These are phyloP conservation scores for Chymomyza amoena DNA, from an alignment of 2,888 invertebrate genomes.

Conservation along the genomic window DNA sequence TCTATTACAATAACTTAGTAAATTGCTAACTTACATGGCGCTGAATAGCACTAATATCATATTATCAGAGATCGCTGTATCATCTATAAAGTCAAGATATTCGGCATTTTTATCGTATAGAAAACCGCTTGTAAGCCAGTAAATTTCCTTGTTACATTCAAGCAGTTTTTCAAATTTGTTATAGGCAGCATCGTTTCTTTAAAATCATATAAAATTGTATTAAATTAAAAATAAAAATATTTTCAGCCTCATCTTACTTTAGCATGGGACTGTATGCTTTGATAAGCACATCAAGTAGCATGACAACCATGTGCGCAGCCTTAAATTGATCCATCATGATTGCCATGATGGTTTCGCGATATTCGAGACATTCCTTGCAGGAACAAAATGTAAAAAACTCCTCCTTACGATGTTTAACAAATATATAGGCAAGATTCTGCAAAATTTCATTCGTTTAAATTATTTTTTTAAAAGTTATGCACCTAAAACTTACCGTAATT, in stretches of 20 bases:
- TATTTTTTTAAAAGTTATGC: neutral
- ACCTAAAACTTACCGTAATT: conserved; percentile 58
- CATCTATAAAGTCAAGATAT: conserved; percentile 77
- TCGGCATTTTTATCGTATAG: conserved; percentile 76
- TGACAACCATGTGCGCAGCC: conserved; percentile 76
- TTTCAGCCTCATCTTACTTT: conserved; percentile 52
- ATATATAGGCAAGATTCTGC: conserved; percentile 74
- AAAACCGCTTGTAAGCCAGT: conserved; percentile 77
- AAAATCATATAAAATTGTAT: neutral
- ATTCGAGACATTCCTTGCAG: conserved; percentile 77
- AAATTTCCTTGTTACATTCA: conserved; percentile 74
- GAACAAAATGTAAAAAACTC: conserved; percentile 78
- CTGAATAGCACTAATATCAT: conserved; percentile 78
- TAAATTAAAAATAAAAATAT: neutral
- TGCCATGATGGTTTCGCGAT: conserved; percentile 76
- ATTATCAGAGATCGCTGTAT: conserved; percentile 76
- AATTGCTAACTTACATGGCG: conserved; percentile 73
- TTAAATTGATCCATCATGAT: conserved; percentile 78
- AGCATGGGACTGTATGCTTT: conserved; percentile 77
- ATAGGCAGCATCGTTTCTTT: conserved; percentile 74
- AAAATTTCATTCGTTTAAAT: conserved; percentile 31
- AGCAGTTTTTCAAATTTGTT: conserved; percentile 75
- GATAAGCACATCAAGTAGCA: conserved; percentile 74
- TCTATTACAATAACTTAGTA: neutral
- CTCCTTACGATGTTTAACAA: conserved; percentile 73